Conservation (phyloP, 2,888 invertebrate species). For the Diarsia rubi region DNA sequence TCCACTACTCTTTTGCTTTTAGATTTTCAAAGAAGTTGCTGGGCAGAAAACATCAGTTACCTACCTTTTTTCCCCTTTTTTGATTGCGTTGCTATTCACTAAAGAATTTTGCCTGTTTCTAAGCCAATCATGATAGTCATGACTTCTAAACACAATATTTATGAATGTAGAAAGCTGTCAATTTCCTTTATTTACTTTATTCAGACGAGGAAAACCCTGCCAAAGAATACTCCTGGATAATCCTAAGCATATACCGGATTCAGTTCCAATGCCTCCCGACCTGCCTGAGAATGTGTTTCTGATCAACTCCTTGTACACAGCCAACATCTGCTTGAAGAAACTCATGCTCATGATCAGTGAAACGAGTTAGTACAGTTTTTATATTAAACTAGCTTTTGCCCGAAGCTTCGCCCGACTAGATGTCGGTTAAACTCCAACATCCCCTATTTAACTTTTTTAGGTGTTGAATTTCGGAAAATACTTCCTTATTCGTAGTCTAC, state of each 20-base stretch:
- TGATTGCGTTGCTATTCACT: not conserved
- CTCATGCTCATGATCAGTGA: slow-evolving; percentile 81
- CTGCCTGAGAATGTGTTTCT: slow-evolving; percentile 92
- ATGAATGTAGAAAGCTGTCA: not conserved
- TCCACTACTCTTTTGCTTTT: too few relatives aligned
- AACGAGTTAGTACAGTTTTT: slow-evolving; percentile 71
- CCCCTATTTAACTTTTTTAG: too few relatives aligned
- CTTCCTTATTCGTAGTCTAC: too few relatives aligned
- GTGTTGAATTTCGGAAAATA: too few relatives aligned
- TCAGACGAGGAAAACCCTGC: slow-evolving; percentile 78
- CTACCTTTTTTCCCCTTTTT: not conserved
- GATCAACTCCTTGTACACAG: slow-evolving; percentile 92
- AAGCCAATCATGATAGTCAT: not conserved
- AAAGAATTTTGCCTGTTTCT: not conserved
- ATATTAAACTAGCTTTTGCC: not conserved
- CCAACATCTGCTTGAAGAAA: slow-evolving; percentile 83
- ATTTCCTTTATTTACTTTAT: not conserved
- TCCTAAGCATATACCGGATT: slow-evolving; percentile 77
- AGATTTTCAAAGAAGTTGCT: not conserved
- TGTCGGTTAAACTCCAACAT: too few relatives aligned
- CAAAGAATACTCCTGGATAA: slow-evolving; percentile 82
- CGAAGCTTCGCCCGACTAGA: too few relatives aligned
- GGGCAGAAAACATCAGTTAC: too few relatives aligned
- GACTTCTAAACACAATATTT: not conserved
- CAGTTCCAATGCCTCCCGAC: slow-evolving; percentile 76